These are phyloP conservation scores for Galbula dea DNA, from an alignment of 2,113 vertebrate species.

Conservation along the genomic window DNA sequence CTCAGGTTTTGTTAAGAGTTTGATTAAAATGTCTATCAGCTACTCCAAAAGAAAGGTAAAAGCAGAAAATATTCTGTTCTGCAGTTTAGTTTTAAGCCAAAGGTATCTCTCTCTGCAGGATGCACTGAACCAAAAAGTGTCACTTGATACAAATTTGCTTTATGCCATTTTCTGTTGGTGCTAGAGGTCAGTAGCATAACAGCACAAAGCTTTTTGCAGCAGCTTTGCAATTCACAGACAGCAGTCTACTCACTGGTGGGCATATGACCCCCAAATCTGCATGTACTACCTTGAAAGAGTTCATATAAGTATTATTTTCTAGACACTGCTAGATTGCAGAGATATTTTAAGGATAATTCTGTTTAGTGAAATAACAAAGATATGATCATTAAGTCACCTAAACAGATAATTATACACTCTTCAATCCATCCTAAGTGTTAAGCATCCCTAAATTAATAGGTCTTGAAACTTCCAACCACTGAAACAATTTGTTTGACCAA, in stretches of 20 bases:
- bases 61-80: not conserved
- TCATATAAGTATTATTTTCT: not conserved
- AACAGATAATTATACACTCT: not conserved
- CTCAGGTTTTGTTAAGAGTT: not conserved
- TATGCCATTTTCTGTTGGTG: not conserved
- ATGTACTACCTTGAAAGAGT: not conserved
- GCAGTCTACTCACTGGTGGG: not conserved
- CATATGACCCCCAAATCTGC: not conserved
- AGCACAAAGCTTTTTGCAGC: not conserved
- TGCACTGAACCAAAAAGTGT: not conserved
- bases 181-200: not conserved
- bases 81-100: not conserved
- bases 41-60: not conserved
- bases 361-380: not conserved
- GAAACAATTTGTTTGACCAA: not conserved
- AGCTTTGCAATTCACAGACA: not conserved
- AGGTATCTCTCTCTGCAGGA: not conserved
- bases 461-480: not conserved
- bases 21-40: not conserved
- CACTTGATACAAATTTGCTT: not conserved
- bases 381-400: not conserved
- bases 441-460: not conserved
- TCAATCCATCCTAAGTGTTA: not conserved
- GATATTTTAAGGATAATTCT: not conserved
- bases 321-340: not conserved